These are phyloP conservation scores for Phalera bucephala DNA, from an alignment of 2,888 invertebrate genomes.

Conservation along the genomic window DNA sequence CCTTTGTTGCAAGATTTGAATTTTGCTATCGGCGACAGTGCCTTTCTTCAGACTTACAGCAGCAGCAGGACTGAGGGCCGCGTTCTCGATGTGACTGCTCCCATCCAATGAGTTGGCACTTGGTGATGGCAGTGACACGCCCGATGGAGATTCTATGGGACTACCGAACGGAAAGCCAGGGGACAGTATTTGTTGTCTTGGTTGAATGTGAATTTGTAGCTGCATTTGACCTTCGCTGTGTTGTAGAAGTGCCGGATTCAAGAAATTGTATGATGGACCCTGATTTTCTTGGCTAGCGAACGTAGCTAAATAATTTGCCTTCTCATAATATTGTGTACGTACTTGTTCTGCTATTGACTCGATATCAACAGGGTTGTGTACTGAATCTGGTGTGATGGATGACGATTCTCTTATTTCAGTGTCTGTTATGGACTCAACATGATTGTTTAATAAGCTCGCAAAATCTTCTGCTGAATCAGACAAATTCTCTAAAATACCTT, in stretches of 20 bases:
- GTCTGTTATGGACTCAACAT: constrained; percentile 86
- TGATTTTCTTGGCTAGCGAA: constrained; percentile 73
- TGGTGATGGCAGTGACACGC: constrained; percentile 91
- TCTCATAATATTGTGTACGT: constrained; percentile 81
- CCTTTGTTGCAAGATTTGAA: constrained; percentile 91
- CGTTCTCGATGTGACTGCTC: constrained; percentile 80
- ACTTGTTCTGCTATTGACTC: constrained; percentile 91
- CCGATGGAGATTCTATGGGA: constrained; percentile 88
- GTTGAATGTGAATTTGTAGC: constrained; percentile 88
- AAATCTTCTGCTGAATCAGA: constrained; percentile 92
- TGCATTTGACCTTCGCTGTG: constrained; percentile 84
- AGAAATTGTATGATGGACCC: constrained; percentile 82
- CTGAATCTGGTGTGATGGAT: constrained; percentile 87
- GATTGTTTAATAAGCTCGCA: constrained; percentile 88
- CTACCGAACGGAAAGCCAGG: constrained; percentile 85
- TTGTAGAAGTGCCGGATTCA: constrained; percentile 80
- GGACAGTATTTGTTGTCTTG: constrained; percentile 84
- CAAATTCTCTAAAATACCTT: constrained; percentile 89
- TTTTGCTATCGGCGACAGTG: constrained; percentile 84
- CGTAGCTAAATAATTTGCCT: constrained; percentile 69
- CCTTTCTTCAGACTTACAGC: constrained; percentile 87
- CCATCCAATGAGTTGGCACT: constrained; percentile 89
- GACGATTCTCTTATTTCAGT: constrained; percentile 88
- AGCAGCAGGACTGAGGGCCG: constrained; percentile 85
- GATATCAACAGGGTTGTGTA: constrained; percentile 85